Evolutionary conservation across 2,113 vertebrate species (phyloP), one percentile per base, ranked within the genome.

Genomic region (Laterallus jamaicensis): DNA sequence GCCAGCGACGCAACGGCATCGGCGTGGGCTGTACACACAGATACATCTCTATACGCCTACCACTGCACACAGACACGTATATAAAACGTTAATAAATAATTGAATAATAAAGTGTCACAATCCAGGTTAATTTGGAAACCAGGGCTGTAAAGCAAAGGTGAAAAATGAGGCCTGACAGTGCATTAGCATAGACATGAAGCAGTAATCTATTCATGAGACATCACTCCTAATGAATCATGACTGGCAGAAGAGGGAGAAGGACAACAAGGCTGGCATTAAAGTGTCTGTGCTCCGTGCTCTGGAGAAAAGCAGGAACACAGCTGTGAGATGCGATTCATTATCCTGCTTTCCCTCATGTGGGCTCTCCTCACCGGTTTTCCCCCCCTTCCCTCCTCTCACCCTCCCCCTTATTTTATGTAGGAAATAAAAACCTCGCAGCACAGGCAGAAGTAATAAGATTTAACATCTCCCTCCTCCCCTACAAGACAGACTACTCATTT

Each of bases 161-260:
- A 91, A 64, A 94, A 94, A 94, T 86, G 93, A 75, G 70, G 80
- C 37, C 95, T 85, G 95, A 86, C 90, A 93, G 92, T 25, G 83
- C 83, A 93, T 93, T 93, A 93, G 88, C 82, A 82, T 74, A 84
- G 89, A n/a, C 88, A 82, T 15, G 81, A 81, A 56, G 82, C 88
- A 75, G 84, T 52, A 59, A 83, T 84, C 92, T 74, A 74, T 73
- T 92, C 92, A 54, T n/a, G 79, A 85, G 90, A 58, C 90, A 54
- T 81, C 86, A 68, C 75, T 81, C 83, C 92, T 96, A 91, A 94
- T 94, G 92, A 94, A 92, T 92, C 83, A 67, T 50, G 95, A 94
- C 92, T 69, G 92, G 90, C 87, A 82, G 94, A 56, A 86, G 69
- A 76, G 74, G 90, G 77, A 87, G 90, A 68, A 55, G 86, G 95